Evolutionary conservation across 2,113 vertebrate species (phyloP), one percentile per base, ranked within the genome.

Genomic region (Pseudopipra pipra): DNA sequence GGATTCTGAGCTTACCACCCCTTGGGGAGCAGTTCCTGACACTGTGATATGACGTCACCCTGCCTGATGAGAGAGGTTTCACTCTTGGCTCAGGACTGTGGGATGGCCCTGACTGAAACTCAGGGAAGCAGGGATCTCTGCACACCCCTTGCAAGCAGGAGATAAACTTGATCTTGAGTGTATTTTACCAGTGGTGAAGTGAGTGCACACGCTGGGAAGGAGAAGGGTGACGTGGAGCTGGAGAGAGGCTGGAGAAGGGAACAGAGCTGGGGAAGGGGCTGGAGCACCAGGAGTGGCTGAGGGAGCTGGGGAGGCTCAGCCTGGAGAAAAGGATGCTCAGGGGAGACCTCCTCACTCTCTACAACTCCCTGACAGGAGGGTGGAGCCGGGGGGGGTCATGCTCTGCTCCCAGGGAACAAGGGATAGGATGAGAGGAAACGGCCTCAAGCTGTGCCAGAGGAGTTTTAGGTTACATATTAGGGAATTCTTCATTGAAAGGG

Each of bases 81-180:
- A 71, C 6, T 27, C 13, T 71, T 28, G 37, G 7, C n/a, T 52
- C 20, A 4, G 87, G 37, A 1, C 43, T 9, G 20, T 2, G 52
- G 28, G 80, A 11, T 71, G 74, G 62, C 23, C 47, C 68, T 62
- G 68, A 0, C 31, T 58, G 77, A 27, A 41, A 22, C 23, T 46
- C 51, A 51, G 63, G 28, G 17, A 47, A 47, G 62, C 41, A 17
- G 65, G 56, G 35, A 28, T 31, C 52, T 59, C 66, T 55, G 31
- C 31, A 5, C 11, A 9, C 10, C 30, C 31, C 33, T 66, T 61
- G 7, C 30, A 5, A 39, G 31, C 30, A 75, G 35, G 37, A 79
- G 21, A 28, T 27, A 5, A 14, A 33, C 13, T 39, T 49, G 16
- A 6, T 39, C 28, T 24, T 3, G 20, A 0, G 0, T 25, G 25